A percentile compares a stretch with the other conserved stretches of the same genome.
Conservation (phyloP, 2,888 invertebrate species). For the Hemaris fuciformis region DNA sequence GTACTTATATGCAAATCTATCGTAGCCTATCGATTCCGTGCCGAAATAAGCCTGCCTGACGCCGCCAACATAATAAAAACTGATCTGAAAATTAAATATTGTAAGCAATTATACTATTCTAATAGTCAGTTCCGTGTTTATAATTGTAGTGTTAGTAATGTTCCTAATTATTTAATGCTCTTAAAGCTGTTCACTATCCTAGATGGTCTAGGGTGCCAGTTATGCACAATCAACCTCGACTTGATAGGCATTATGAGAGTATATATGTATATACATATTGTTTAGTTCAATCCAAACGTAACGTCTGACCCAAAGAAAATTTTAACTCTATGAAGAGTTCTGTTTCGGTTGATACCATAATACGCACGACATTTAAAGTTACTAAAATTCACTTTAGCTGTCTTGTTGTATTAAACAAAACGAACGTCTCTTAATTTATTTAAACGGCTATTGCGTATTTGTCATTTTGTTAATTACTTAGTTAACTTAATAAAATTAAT, state of each 20-base stretch:
- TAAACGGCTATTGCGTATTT: not conserved
- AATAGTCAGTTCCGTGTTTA: not conserved
- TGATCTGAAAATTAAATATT: slow-evolving; percentile 62
- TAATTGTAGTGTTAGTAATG: slow-evolving; percentile 11
- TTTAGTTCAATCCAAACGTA: too few relatives aligned
- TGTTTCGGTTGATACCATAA: not conserved
- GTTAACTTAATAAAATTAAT: not conserved
- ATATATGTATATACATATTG: too few relatives aligned
- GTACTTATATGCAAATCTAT: slow-evolving; percentile 32
- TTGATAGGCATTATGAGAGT: not conserved
- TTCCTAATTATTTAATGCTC: not conserved
- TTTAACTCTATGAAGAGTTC: slow-evolving; percentile 5
- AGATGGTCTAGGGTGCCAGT: not conserved
- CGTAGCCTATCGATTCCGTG: slow-evolving; percentile 32
- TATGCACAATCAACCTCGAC: not conserved
- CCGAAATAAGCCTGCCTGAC: slow-evolving; percentile 47
- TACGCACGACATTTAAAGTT: not conserved
- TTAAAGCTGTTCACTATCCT: not conserved
- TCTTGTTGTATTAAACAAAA: too few relatives aligned
- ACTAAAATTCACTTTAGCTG: not conserved
- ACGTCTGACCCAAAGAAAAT: not conserved
- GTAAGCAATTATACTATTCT: slow-evolving; percentile 45
- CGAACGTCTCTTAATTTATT: too few relatives aligned
- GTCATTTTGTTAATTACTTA: not conserved
- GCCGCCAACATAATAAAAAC: slow-evolving; percentile 52